phyloP scores from a whole-genome alignment of 2,888 invertebrate species.

The Dolichomitus sp. region DNA sequence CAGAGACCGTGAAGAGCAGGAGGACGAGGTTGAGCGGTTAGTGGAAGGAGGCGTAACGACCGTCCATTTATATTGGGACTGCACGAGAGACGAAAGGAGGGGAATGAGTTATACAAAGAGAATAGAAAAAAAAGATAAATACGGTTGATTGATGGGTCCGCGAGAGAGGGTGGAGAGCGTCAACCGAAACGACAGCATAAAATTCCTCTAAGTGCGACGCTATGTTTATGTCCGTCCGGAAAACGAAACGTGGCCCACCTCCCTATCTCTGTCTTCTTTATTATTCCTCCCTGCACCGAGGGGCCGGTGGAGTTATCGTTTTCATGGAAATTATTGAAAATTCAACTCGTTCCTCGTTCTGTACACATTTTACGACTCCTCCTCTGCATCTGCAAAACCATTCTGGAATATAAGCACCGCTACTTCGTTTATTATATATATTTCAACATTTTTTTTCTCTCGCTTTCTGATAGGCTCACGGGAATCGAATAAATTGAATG shows the following conservation, averaged over 20 bases:
- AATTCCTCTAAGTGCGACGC: conserved; percentile 67
- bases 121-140: conserved; percentile 56
- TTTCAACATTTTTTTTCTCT: conserved; percentile 42
- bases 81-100: conserved; percentile 26
- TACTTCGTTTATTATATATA: conserved; percentile 48
- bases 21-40: conserved; percentile 58
- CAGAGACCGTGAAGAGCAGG: conserved; percentile 40
- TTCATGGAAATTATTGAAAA: conserved; percentile 61
- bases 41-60: conserved; percentile 67
- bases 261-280: conserved; percentile 11
- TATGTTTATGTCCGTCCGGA: conserved; percentile 65
- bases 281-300: conserved; percentile 20
- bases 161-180: conserved; percentile 46
- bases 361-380: conserved; percentile 19
- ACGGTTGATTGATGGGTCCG: conserved; percentile 65
- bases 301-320: conserved; percentile 29
- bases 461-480: conserved; percentile 60
- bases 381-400: conserved; percentile 31
- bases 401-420: conserved; percentile 39
- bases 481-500: conserved; percentile 58
- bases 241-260: conserved; percentile 44
- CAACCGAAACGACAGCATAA: conserved; percentile 67
- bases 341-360: conserved; percentile 55
- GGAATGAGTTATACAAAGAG: conserved; percentile 43
- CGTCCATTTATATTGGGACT: conserved; percentile 69